These are phyloP conservation scores for Euglossa dilemma DNA, from an alignment of 1,140 invertebrate genomes.

Conservation along the genomic window DNA sequence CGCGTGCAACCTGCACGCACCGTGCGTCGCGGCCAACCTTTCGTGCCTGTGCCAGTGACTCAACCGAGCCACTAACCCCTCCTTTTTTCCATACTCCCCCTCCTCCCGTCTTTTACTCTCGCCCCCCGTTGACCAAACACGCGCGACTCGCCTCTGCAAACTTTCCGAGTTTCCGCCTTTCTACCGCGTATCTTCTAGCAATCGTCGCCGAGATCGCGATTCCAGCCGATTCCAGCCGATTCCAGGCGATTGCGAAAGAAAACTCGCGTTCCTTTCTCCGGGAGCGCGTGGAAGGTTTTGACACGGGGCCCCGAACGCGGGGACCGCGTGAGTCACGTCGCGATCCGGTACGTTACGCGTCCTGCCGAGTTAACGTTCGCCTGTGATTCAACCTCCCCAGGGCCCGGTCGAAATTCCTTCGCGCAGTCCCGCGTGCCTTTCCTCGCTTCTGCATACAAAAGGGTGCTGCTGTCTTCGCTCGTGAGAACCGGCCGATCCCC, in stretches of 20 bases:
- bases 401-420: conserved; percentile 57
- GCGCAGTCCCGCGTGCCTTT: conserved; percentile 33
- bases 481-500: conserved; percentile 26
- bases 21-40: conserved; percentile 62
- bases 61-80: conserved; percentile 75
- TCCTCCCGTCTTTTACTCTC: conserved; percentile 4
- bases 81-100: conserved; percentile 29
- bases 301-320: conserved; percentile 1
- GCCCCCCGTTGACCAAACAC: background rate
- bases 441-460: conserved; percentile 54
- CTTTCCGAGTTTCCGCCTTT: background rate
- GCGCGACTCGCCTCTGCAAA: background rate
- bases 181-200: background rate
- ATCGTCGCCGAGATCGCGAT: background rate
- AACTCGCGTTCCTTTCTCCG: conserved; percentile 31
- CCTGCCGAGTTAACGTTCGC: conserved; percentile 23
- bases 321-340: conserved; percentile 45
- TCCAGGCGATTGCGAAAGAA: conserved; percentile 3
- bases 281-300: conserved; percentile 12
- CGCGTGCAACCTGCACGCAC: conserved; percentile 68
- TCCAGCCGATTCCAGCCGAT: too few relatives aligned
- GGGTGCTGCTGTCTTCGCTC: background rate
- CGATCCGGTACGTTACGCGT: background rate
- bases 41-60: conserved; percentile 68
- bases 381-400: conserved; percentile 46